Percentiles rank a stretch among this genome's conserved stretches.
phyloP scores from a whole-genome alignment of 2,888 invertebrate species.

The Dryadula phaetusa region DNA sequence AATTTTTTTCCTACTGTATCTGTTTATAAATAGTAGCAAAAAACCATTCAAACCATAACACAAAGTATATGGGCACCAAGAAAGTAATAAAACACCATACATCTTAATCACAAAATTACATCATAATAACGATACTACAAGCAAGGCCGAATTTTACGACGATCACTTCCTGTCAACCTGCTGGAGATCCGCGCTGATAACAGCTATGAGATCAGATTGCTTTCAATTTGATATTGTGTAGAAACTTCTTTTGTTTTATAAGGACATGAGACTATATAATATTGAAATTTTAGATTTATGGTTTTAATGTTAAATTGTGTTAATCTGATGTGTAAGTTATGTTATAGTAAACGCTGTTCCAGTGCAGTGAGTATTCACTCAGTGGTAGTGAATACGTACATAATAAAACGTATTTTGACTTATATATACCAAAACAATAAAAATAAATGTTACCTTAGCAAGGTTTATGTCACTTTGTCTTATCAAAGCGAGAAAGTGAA shows the following conservation, averaged over 20 bases:
- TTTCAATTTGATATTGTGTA: slow-evolving; percentile 22
- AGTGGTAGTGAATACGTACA: not conserved
- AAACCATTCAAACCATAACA: not conserved
- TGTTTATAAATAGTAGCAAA: not conserved
- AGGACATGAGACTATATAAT: not conserved
- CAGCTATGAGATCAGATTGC: slow-evolving; percentile 23
- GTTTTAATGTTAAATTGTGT: too few species aligned
- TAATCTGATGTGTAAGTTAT: too few species aligned
- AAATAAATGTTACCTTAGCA: too few species aligned
- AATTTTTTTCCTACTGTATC: too few species aligned
- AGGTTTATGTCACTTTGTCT: too few species aligned
- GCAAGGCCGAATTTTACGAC: slow-evolving; percentile 20
- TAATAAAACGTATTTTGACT: too few species aligned
- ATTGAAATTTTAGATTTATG: too few species aligned
- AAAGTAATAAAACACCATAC: not conserved
- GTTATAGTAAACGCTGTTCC: not conserved
- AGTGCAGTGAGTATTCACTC: not conserved
- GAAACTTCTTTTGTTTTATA: not conserved
- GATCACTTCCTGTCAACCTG: slow-evolving; percentile 4
- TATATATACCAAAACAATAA: too few species aligned
- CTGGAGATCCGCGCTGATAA: slow-evolving; percentile 11
- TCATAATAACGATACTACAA: not conserved
- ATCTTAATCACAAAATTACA: slow-evolving; percentile 11
- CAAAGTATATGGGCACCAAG: not conserved
- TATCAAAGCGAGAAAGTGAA: too few species aligned